These are phyloP conservation scores for Drosophila multiciliata DNA, from an alignment of 2,888 invertebrate species.

Conservation along the genomic window DNA sequence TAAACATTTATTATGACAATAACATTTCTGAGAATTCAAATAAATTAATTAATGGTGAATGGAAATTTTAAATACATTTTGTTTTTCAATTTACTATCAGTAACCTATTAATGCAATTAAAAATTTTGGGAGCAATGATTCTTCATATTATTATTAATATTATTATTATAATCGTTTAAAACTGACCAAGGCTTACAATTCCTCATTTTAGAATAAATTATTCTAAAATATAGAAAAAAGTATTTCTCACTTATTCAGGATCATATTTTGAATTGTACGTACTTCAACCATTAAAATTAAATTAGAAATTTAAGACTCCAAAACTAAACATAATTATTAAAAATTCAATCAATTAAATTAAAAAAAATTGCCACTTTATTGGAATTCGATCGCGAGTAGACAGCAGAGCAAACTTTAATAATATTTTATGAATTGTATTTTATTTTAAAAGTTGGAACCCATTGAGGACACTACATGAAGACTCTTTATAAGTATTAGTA, in stretches of 20 bases:
- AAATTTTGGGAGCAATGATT: not conserved
- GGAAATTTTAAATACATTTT: too few relatives aligned
- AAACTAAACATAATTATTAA: not conserved
- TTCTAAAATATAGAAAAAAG: not conserved
- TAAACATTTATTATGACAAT: not conserved
- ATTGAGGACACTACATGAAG: not conserved
- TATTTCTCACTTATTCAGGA: accelerated
- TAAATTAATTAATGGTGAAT: not conserved
- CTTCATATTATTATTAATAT: not conserved
- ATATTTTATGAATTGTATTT: not conserved
- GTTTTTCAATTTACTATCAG: not conserved
- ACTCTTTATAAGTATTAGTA: not conserved
- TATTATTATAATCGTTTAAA: not conserved
- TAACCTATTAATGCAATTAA: not conserved
- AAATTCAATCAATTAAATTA: not conserved
- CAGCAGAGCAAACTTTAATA: not conserved
- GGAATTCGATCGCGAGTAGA: not conserved
- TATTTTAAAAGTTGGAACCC: not conserved
- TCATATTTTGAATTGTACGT: not conserved
- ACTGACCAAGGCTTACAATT: not conserved
- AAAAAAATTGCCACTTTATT: not conserved
- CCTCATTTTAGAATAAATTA: accelerated
- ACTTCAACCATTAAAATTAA: not conserved
- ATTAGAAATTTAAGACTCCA: not conserved
- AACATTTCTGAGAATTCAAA: not conserved